phyloP scores from a whole-genome alignment of 30 jellyfish, hydroid and myxozoan genomes.

The Aurelia sp. region DNA sequence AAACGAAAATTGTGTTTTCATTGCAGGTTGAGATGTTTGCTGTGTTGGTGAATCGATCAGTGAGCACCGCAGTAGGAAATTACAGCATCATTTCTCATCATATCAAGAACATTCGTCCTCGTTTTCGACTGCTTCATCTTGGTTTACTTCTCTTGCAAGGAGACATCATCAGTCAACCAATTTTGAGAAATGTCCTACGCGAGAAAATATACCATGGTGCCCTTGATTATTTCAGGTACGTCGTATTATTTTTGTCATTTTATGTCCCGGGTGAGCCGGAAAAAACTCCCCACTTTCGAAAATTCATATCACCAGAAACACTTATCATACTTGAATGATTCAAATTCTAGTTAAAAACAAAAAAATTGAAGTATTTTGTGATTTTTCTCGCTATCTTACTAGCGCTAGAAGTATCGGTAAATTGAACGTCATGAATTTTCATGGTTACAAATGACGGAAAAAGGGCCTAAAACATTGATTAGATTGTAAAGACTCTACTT shows the following conservation, averaged over 20 bases:
- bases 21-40: conserved; percentile 90
- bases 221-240: conserved; percentile 90
- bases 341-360: no score
- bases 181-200: conserved; percentile 72
- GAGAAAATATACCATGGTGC: conserved; percentile 88
- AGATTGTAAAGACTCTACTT: no score
- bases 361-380: no score
- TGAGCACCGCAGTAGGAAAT: conserved; percentile 76
- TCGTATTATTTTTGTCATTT: not conserved
- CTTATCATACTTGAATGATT: no score
- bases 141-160: conserved; percentile 88
- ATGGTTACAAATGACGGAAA: no score
- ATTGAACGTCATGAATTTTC: no score
- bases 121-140: conserved; percentile 88
- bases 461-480: no score
- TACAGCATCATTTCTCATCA: conserved; percentile 77
- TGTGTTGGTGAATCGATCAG: conserved; percentile 73
- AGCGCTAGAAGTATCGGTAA: no score
- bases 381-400: no score
- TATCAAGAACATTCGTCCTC: conserved; percentile 63
- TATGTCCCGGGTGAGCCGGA: no score
- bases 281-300: no score
- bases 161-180: conserved; percentile 64
- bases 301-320: no score
- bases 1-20: not conserved